These are phyloP conservation scores for cattle (Bos taurus) DNA, from an alignment of 2,113 vertebrate species.

Conservation along the genomic window DNA sequence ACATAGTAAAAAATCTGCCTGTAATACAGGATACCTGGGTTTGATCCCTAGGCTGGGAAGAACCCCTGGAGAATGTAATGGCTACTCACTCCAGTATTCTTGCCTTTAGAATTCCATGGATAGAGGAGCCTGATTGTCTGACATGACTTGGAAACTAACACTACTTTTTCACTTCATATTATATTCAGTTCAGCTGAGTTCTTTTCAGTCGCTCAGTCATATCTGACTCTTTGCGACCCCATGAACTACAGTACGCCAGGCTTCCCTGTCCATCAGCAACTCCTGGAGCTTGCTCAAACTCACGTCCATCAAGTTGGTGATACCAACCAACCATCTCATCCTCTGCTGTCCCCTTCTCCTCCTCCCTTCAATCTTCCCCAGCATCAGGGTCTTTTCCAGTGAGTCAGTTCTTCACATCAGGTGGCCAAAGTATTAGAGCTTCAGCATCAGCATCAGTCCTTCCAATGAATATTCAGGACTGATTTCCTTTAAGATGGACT, in stretches of 20 bases:
- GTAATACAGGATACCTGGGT: neutral
- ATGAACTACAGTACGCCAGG: neutral
- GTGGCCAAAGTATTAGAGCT: neutral
- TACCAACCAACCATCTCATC: neutral
- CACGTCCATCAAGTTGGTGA: accelerated
- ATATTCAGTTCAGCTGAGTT: neutral
- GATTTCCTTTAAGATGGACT: neutral
- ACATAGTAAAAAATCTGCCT: neutral
- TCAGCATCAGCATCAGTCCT: neutral
- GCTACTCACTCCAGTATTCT: neutral
- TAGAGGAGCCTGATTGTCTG: neutral
- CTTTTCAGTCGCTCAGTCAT: neutral
- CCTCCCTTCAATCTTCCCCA: neutral
- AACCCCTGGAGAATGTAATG: neutral
- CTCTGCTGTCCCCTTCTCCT: neutral
- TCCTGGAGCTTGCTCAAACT: neutral
- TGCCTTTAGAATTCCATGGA: neutral
- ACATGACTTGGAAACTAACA: neutral
- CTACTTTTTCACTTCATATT: neutral
- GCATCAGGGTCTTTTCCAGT: neutral
- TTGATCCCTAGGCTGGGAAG: neutral
- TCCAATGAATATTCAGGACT: neutral
- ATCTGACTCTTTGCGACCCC: neutral
- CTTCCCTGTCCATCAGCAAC: neutral
- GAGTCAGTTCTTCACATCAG: neutral